Percentiles rank a stretch among this genome's conserved stretches.
Conservation (phyloP, 2,888 invertebrate genomes). For the Plebejus melissa region DNA sequence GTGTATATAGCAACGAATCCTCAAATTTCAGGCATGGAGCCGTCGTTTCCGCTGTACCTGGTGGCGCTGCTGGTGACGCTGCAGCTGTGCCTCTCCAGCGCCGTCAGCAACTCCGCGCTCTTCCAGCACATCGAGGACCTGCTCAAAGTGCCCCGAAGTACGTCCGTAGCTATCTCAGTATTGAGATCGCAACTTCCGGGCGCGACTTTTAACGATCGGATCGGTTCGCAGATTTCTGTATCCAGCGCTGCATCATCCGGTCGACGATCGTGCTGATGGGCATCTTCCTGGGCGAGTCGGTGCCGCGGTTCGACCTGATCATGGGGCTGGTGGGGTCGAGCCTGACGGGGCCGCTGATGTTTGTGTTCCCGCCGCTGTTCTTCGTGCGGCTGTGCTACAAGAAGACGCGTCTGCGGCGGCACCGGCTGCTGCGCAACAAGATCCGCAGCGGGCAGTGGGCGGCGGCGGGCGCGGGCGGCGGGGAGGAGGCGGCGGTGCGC, state of each 20-base stretch:
- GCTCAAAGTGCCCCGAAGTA: slow-evolving; percentile 86
- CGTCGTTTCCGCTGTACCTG: slow-evolving; percentile 80
- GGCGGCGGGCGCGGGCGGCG: background rate
- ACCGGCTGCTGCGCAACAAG: slow-evolving; percentile 31
- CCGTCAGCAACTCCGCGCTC: slow-evolving; percentile 87
- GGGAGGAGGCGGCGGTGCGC: slow-evolving; percentile 36
- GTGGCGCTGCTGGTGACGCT: slow-evolving; percentile 86
- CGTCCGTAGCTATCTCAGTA: slow-evolving; percentile 35
- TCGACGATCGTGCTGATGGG: slow-evolving; percentile 84
- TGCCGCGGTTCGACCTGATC: slow-evolving; percentile 91
- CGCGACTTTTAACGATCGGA: background rate
- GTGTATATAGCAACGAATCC: background rate
- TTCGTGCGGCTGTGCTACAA: slow-evolving; percentile 84
- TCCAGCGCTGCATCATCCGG: slow-evolving; percentile 84
- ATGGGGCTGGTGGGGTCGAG: slow-evolving; percentile 93
- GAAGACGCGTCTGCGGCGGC: slow-evolving; percentile 46
- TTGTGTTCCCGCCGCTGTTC: slow-evolving; percentile 90
- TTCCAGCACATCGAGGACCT: slow-evolving; percentile 90
- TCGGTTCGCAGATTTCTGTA: slow-evolving; percentile 82
- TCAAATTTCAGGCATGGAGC: slow-evolving; percentile 74
- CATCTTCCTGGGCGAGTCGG: slow-evolving; percentile 87
- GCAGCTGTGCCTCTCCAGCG: slow-evolving; percentile 87
- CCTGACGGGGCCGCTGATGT: slow-evolving; percentile 89
- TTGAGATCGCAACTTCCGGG: background rate
- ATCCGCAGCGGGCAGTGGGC: slow-evolving; percentile 11